phyloP scores from a whole-genome alignment of 2,113 vertebrate genomes.

The Microtus oregoni region DNA sequence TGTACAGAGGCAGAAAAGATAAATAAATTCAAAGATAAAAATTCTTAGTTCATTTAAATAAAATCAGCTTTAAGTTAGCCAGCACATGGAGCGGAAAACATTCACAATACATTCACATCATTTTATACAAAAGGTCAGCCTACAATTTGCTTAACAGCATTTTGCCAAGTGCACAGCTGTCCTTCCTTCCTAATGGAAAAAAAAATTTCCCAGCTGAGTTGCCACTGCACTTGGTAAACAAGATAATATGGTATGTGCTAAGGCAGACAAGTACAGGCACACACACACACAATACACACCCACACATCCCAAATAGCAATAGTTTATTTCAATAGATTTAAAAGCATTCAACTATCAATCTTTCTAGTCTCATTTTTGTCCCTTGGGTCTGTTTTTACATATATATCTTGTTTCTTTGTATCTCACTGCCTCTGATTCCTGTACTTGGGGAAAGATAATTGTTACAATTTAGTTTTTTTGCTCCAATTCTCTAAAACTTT shows the following conservation, averaged over 20 bases:
- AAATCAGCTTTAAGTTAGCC: slow-evolving; percentile 49
- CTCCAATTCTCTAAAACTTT: slow-evolving; percentile 1
- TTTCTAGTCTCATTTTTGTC: background rate
- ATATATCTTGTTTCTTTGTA: background rate
- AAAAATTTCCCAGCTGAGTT: background rate
- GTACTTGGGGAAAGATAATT: background rate
- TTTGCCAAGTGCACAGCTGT: background rate
- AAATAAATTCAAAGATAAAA: slow-evolving; percentile 22
- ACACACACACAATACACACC: background rate
- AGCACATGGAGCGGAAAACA: slow-evolving; percentile 44
- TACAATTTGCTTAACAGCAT: slow-evolving; percentile 41
- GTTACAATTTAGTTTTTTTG: background rate
- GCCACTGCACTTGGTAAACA: slow-evolving; percentile 10
- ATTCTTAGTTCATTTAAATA: slow-evolving; percentile 53
- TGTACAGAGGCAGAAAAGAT: background rate
- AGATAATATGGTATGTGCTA: background rate
- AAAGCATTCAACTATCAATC: slow-evolving; percentile 31
- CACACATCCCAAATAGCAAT: background rate
- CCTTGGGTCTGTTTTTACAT: slow-evolving; percentile 10
- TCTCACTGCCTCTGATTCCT: background rate
- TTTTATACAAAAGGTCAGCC: background rate
- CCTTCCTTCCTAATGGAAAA: slow-evolving; percentile 17
- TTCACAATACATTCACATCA: slow-evolving; percentile 15
- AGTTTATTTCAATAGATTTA: slow-evolving; percentile 58
- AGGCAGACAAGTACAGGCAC: background rate